Base-by-base conservation (phyloP, 2,888 invertebrate species). In the Blomia tropicalis region DNA sequence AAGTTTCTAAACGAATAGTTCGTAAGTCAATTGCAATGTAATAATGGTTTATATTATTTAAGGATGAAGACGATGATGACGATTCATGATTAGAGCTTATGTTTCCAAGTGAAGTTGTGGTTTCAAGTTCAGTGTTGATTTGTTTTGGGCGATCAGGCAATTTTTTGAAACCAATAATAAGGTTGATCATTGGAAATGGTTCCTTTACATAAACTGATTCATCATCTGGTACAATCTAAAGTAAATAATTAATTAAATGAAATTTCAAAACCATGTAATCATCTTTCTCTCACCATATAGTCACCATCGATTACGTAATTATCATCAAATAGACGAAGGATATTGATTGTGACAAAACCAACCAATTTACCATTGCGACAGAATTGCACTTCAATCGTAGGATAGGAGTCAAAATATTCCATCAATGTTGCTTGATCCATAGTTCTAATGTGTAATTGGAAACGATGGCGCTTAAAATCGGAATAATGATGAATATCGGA, bases 11-110 rank as follows among this genome's bases (percentile, higher is more conserved):
- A 32, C 25, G 27, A n/a, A 63, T 54, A 11, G 19, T 63, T 43
- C 61, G 65, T 7, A 64, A 22, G 41, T 64, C 64, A 19, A 64
- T 56, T 14, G 61, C 47, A 43, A 64, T 64, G 30, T 51, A 64
- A 32, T 56, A 62, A 58, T 64, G 64, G 32, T 64, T 60, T 19
- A 60, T 30, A 29, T 25, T 14, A 19, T 59, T 14, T 41, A 41
- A 41, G 14, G 41, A 41, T 17, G 41, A n/a, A n/a, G n/a, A n/a
- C n/a, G n/a, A n/a, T n/a, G n/a, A n/a, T 11, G 19, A 11, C 5
- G 19, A 11, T n/a, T 47, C 47, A 19, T 23, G 7, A 47, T 11
- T 36, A 36, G 36, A 36, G n/a, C n/a, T n/a, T n/a, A n/a, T n/a
- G n/a, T n/a, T n/a, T n/a, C n/a, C n/a, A n/a, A n/a, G n/a, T n/a